Conservation (phyloP, 2,113 vertebrate species). For the Heterochromis multidens region DNA sequence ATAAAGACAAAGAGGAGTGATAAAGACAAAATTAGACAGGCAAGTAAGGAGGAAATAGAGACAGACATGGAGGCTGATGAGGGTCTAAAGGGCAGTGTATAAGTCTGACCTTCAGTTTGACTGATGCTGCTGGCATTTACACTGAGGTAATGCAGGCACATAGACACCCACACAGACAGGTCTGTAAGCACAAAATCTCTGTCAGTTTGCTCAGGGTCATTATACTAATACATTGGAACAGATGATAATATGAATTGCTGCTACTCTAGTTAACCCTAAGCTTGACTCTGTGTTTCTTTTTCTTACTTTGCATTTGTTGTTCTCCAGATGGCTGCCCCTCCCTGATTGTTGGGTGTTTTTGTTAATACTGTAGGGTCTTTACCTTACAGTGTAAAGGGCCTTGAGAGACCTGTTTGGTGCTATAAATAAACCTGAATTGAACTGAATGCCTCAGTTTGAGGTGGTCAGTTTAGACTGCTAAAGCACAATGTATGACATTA, state of each 20-base stretch:
- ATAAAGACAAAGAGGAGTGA: neutral
- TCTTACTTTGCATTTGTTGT: too few relatives aligned
- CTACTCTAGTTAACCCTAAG: conserved; percentile 21
- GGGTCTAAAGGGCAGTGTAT: conserved; percentile 42
- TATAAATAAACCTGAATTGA: neutral
- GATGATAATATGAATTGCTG: conserved; percentile 13
- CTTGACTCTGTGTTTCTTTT: neutral
- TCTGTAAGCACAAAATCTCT: conserved; percentile 6
- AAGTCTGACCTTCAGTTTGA: conserved; percentile 52
- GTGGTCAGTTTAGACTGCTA: neutral
- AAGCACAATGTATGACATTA: neutral
- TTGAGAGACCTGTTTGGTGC: neutral
- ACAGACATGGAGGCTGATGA: conserved; percentile 24
- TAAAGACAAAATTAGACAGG: neutral
- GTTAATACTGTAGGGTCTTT: neutral
- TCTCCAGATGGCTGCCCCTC: neutral
- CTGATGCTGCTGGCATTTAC: conserved; percentile 52
- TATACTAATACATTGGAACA: conserved; percentile 5
- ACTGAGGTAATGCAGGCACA: conserved; percentile 2
- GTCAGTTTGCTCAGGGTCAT: conserved; percentile 1
- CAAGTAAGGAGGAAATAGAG: neutral
- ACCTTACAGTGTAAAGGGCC: neutral
- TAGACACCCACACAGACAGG: neutral
- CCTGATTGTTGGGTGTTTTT: neutral
- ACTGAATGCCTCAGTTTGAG: neutral